Base-by-base conservation (phyloP, 2,888 invertebrate species). In the Latrodectus hesperus region DNA sequence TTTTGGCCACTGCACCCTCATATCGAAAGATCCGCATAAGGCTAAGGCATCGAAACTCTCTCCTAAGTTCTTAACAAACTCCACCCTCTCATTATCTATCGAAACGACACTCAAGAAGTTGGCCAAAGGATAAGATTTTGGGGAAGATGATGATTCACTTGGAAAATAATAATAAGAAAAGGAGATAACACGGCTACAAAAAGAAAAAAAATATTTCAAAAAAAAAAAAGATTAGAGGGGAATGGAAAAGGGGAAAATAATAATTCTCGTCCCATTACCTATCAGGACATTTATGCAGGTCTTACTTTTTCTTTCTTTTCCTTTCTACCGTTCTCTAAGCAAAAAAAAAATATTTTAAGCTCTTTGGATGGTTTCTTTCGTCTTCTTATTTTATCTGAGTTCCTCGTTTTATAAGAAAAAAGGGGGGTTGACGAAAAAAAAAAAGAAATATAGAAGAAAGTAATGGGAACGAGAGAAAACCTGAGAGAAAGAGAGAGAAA, bases 281-380 rank as follows among this genome's bases (percentile, higher is more conserved):
- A 17, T 22, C 49, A 67, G 38, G 74, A 81, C 81, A 81, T 74
- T 81, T 81, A 81, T 81, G 73, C 81, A 81, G 81, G 38, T 81
- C 67, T 81, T 81, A 81, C 81, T 67, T 38, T 38, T 38, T 38
- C 38, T 38, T 38, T 38, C 38, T 81, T 74, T 73, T 67, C 73
- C 65, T 53, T 73, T 67, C 22, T 73, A 72, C 64, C 11, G 51
- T 67, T 38, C 22, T 49, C 60, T 80, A 51, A 22, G 60, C 67
- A 65, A 65, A 51, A 51, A 65, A 65, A 51, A 51, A 67, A 49
- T 79, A 70, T 65, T 71, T 64, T 38, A 38, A 38, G 38, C 38
- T 38, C 38, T 38, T 38, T 38, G 38, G 38, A 1, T 53, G 22
- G 26, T 22, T 68, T 78, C 68, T 78, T 77, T 53, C 38, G 38